These are phyloP conservation scores for Australoheros facetus DNA, from an alignment of 2,797 vertebrate species.

Conservation along the genomic window DNA sequence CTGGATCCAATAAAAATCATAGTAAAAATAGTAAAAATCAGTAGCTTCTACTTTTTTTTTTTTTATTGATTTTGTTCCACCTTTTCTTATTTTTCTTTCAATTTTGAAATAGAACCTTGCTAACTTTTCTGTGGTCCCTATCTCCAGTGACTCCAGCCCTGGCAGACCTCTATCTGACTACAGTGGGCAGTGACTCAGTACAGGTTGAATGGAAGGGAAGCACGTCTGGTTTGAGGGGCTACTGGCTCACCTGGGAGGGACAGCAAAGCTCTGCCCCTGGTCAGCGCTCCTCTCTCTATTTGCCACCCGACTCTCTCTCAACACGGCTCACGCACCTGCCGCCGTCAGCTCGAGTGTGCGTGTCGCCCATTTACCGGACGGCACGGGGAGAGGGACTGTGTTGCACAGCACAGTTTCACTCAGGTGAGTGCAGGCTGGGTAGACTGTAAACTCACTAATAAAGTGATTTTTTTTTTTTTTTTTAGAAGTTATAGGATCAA, in stretches of 20 bases:
- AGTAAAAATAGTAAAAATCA: too few relatives aligned
- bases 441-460: neutral
- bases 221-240: slow-evolving; percentile 73
- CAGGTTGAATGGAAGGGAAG: slow-evolving; percentile 80
- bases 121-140: slow-evolving; percentile 12
- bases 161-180: slow-evolving; percentile 81
- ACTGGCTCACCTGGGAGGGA: slow-evolving; percentile 85
- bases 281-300: slow-evolving; percentile 72
- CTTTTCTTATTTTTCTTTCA: neutral
- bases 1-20: neutral
- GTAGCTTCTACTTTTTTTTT: neutral
- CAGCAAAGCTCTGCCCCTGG: slow-evolving; percentile 29
- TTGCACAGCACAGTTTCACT: slow-evolving; percentile 78
- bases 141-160: slow-evolving; percentile 78
- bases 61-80: neutral
- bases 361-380: slow-evolving; percentile 81
- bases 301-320: slow-evolving; percentile 78
- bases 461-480: neutral
- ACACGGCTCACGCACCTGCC: slow-evolving; percentile 79
- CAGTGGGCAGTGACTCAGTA: slow-evolving; percentile 79
- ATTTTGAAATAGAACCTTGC: neutral
- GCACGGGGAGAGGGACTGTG: slow-evolving; percentile 82
- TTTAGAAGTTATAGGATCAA: neutral
- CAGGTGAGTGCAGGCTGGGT: slow-evolving; percentile 60
- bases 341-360: slow-evolving; percentile 78